phyloP scores from a whole-genome alignment of 2,113 vertebrate species.

The Raphicerus campestris region DNA sequence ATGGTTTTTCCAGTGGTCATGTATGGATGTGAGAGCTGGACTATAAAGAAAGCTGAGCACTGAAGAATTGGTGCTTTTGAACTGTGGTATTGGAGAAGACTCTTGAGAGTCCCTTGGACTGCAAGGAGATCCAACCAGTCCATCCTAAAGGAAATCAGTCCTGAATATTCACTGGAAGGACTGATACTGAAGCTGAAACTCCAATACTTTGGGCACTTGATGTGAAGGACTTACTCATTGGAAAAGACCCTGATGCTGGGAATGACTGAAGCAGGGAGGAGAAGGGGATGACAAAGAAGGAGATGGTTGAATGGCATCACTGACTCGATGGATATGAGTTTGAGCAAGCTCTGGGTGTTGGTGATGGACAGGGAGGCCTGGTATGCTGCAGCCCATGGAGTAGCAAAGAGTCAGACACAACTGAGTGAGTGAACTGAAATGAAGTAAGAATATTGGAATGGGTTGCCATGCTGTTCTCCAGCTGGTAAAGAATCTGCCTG shows the following conservation, averaged over 20 bases:
- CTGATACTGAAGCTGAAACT: not conserved
- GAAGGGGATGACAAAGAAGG: not conserved
- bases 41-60: not conserved
- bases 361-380: not conserved
- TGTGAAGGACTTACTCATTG: not conserved
- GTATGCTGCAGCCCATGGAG: not conserved
- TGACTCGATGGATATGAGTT: not conserved
- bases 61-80: not conserved
- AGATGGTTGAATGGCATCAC: not conserved
- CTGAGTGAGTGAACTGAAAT: not conserved
- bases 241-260: not conserved
- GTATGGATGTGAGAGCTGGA: not conserved
- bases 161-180: not conserved
- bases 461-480: not conserved
- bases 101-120: not conserved
- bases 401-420: not conserved
- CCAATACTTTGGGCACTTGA: not conserved
- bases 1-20: not conserved
- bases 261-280: not conserved
- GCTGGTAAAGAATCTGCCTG: not conserved
- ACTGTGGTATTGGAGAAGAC: not conserved
- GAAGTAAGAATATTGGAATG: not conserved
- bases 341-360: not conserved
- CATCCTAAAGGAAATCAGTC: not conserved
- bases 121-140: not conserved